Evolutionary conservation across 2,888 invertebrate species (phyloP).

Genomic region (Drosophila limbata): DNA sequence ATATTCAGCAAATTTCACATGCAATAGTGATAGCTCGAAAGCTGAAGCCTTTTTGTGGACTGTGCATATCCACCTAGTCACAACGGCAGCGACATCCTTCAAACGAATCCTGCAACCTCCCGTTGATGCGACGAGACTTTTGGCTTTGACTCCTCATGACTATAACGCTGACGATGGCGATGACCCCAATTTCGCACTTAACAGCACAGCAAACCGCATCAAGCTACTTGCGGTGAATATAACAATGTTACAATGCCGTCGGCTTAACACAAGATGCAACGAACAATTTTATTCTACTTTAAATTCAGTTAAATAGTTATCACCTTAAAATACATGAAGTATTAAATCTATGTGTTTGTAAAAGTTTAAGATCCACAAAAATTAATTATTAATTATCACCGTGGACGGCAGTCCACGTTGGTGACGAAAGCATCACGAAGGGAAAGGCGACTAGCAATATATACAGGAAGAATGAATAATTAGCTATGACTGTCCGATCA

Average conservation of each 20-base stretch:
- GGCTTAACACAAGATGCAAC: neutral
- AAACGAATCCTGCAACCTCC: constrained; percentile 13
- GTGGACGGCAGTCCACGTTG: too few species aligned
- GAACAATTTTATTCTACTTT: constrained; percentile 22
- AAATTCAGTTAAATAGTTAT: neutral
- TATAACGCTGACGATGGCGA: constrained; percentile 33
- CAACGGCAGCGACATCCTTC: constrained; percentile 17
- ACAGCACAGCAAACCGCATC: constrained; percentile 55
- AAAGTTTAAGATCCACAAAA: too few species aligned
- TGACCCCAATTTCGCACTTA: constrained; percentile 74
- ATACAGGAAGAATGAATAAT: too few species aligned
- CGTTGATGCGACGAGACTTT: constrained; percentile 13
- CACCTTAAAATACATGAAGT: neutral
- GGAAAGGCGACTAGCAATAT: too few species aligned
- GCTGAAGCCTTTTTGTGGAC: constrained; percentile 23
- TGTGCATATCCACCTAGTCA: constrained; percentile 6
- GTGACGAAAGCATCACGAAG: too few species aligned
- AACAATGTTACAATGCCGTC: constrained; percentile 16
- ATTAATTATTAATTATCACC: too few species aligned
- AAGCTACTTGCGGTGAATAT: constrained; percentile 44
- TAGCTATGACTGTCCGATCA: too few species aligned
- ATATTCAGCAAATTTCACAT: constrained; percentile 72
- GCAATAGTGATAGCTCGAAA: constrained; percentile 1
- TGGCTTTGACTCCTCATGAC: constrained; percentile 21
- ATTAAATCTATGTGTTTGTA: too few species aligned